A percentile compares a stretch with the other conserved stretches of the same genome.
phyloP scores from a whole-genome alignment of 1,140 invertebrate species.

The Drosophila arizonae region DNA sequence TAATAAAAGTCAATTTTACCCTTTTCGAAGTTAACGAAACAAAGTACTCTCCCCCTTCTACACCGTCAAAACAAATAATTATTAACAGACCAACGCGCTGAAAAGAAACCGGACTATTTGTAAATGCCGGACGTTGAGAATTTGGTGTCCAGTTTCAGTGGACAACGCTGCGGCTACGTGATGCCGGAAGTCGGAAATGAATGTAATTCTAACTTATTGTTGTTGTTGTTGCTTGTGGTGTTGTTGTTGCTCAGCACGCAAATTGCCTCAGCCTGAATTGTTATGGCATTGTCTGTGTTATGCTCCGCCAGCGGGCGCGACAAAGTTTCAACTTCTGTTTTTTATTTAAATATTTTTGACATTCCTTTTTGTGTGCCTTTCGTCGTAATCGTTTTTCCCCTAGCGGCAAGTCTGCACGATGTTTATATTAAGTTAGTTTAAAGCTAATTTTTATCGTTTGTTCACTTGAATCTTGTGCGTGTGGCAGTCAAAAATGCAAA shows the following conservation, averaged over 20 bases:
- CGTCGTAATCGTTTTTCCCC: constrained; percentile 31
- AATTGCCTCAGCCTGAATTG: constrained; percentile 42
- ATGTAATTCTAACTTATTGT: constrained; percentile 59
- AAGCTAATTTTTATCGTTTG: constrained; percentile 1
- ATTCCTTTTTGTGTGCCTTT: constrained; percentile 18
- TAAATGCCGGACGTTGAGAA: constrained; percentile 55
- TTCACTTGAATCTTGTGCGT: constrained; percentile 40
- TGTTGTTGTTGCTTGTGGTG: constrained; percentile 13
- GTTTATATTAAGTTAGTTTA: constrained; percentile 17
- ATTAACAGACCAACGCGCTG: constrained; percentile 43
- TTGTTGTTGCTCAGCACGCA: not conserved
- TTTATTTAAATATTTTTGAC: constrained; percentile 17
- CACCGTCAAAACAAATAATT: constrained; percentile 7
- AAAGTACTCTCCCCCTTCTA: too few relatives aligned
- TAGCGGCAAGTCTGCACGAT: constrained; percentile 14
- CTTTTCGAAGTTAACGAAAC: not conserved
- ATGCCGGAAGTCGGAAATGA: constrained; percentile 71
- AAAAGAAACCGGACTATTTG: constrained; percentile 21
- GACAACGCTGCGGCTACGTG: constrained; percentile 63
- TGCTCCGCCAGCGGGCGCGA: constrained; percentile 32
- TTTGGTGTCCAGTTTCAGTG: constrained; percentile 41
- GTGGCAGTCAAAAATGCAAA: constrained; percentile 42
- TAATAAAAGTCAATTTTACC: constrained; percentile 33
- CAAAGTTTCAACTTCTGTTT: constrained; percentile 31
- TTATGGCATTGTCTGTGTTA: constrained; percentile 58